Evolutionary conservation across 2,888 invertebrate genomes (phyloP), one percentile per base, ranked within the genome.

Genomic region (Brachycybe producta): DNA sequence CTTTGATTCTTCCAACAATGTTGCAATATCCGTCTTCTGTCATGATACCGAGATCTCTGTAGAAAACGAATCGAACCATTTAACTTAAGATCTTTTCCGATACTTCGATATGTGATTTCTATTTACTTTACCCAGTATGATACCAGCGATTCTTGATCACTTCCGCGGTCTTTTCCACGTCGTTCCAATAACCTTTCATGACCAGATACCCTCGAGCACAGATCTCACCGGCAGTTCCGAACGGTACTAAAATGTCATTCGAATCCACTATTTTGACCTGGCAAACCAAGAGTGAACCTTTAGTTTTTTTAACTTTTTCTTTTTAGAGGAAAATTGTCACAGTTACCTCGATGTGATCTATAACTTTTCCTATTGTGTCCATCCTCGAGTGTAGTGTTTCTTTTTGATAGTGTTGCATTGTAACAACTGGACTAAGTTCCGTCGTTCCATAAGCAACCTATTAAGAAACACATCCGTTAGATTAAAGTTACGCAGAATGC

Each of bases 111-210:
- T 30, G 8, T 30, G 32, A 30, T 30, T 30, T 8, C n/a, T 30
- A n/a, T n/a, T n/a, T n/a, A n/a, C n/a, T 8, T 21, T 40, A 40
- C 40, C 40, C 40, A 7, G 40, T 40, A 15, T 40, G 40, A 40
- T 40, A 40, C 40, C 90, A 92, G 24, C 80, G 73, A 53, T 82
- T 80, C 4, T 74, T 73, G 2, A 86, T 67, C 0, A 74, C 74
- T 57, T 81, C 75, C 23, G 65, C 72, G 0, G 88, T 90, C 65
- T 79, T 83, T 53, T 76, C 76, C 2, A 78, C 75, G 54, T 88
- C 85, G 13, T 75, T 73, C 80, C 82, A 90, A 67, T 92, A 92
- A 23, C 78, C 74, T 42, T 79, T 67, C 84, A 90, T 88, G n/a
- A 70, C 77, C 52, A 65, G 68, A 66, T 85, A 87, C 0, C 85